Evolutionary conservation across 1,140 invertebrate genomes (phyloP).

Genomic region (Bombus impatiens): DNA sequence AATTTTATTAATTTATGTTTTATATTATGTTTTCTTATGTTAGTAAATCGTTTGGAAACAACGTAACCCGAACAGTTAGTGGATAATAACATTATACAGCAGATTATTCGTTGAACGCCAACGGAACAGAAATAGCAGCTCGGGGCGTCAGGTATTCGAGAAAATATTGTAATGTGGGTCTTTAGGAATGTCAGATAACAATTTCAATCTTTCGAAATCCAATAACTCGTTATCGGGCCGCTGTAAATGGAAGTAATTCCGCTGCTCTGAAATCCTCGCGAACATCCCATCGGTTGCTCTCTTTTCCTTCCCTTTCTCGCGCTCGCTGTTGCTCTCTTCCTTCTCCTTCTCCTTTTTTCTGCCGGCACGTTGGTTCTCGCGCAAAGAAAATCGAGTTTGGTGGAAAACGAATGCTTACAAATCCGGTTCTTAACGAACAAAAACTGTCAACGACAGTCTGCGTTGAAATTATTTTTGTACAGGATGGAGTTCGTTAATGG

Average conservation of each 20-base stretch:
- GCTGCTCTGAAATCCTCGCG: constrained; percentile 60
- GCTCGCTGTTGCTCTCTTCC: background rate
- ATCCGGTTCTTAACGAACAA: constrained; percentile 66
- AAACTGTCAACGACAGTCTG: constrained; percentile 66
- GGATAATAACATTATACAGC: background rate
- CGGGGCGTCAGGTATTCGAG: constrained; percentile 34
- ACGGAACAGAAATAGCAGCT: constrained; percentile 16
- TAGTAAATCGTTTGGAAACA: background rate
- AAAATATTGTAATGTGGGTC: constrained; percentile 52
- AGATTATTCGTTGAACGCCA: background rate
- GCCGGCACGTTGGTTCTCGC: constrained; percentile 15
- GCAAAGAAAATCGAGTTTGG: constrained; percentile 67
- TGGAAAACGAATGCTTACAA: constrained; percentile 66
- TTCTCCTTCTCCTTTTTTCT: constrained; percentile 22
- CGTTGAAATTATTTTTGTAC: constrained; percentile 60
- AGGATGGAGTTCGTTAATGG: constrained; percentile 52
- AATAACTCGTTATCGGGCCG: constrained; percentile 70
- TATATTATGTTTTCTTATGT: background rate
- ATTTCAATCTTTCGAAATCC: constrained; percentile 67
- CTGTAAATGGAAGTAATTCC: constrained; percentile 67
- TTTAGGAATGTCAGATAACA: constrained; percentile 61
- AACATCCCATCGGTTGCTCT: constrained; percentile 33
- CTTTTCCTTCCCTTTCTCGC: constrained; percentile 1
- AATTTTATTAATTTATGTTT: background rate
- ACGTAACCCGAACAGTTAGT: background rate